A percentile compares a stretch with the other conserved stretches of the same genome.
Conservation (phyloP, 2,888 invertebrate species). For the Ormyrus pomaceus region DNA sequence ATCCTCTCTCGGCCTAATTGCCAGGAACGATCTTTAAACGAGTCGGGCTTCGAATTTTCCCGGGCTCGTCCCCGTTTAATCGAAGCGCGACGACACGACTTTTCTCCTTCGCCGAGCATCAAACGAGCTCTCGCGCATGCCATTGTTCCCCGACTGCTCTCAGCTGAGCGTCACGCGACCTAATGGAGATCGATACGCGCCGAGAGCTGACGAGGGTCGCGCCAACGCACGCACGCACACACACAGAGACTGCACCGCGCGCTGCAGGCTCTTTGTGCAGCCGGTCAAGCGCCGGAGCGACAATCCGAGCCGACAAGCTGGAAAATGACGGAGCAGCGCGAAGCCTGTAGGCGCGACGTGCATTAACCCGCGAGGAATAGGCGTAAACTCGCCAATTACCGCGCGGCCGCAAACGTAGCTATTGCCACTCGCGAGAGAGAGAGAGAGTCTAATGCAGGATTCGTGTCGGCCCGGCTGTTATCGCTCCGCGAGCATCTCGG, state of each 20-base stretch:
- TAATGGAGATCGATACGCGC: constrained; percentile 51
- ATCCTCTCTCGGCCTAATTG: not conserved
- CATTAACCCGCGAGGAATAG: too few relatives aligned
- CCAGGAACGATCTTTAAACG: not conserved
- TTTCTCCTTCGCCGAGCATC: not conserved
- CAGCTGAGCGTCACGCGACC: constrained; percentile 36
- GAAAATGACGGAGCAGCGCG: constrained; percentile 13
- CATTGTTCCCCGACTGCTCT: constrained; percentile 1
- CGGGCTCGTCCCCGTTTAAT: constrained; percentile 4
- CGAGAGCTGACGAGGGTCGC: constrained; percentile 20
- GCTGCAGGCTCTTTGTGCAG: too few relatives aligned
- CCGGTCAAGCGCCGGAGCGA: constrained; percentile 2
- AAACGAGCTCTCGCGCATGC: not conserved
- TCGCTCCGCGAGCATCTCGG: too few relatives aligned
- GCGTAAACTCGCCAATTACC: too few relatives aligned
- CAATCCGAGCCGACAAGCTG: not conserved
- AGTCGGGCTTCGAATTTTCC: constrained; percentile 30
- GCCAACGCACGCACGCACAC: too few relatives aligned
- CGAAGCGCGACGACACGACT: not conserved
- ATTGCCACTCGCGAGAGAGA: too few relatives aligned
- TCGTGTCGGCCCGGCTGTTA: too few relatives aligned
- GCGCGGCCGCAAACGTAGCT: too few relatives aligned
- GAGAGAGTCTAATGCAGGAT: too few relatives aligned
- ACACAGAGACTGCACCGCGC: too few relatives aligned
- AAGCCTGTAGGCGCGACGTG: not conserved